These are phyloP conservation scores for Engystomops pustulosus DNA, from an alignment of 2,113 vertebrate species.

Conservation along the genomic window DNA sequence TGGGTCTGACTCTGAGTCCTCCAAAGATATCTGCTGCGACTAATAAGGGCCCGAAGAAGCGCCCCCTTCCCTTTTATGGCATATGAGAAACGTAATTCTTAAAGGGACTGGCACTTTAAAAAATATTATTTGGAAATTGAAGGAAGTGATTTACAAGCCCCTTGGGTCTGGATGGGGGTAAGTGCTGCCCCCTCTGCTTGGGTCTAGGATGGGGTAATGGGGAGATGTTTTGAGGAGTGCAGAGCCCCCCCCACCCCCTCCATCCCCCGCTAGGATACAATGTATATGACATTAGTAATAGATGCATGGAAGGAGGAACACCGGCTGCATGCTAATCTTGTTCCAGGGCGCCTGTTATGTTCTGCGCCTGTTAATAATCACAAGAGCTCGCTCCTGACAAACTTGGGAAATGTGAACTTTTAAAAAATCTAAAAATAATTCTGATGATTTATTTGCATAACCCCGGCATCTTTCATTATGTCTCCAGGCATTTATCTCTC, in stretches of 20 bases:
- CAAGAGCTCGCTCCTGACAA: not conserved
- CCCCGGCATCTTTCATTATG: slow-evolving; percentile 19
- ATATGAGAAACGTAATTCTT: too few relatives aligned
- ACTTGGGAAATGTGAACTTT: slow-evolving; percentile 37
- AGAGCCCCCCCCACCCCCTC: too few relatives aligned
- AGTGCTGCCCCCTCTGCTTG: too few relatives aligned
- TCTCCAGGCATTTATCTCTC: slow-evolving; percentile 33
- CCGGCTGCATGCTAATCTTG: not conserved
- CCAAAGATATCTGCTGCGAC: too few relatives aligned
- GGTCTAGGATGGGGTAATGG: too few relatives aligned
- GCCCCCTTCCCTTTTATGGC: too few relatives aligned
- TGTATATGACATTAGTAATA: slow-evolving; percentile 2
- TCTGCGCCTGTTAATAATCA: slow-evolving; percentile 19
- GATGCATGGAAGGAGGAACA: not conserved
- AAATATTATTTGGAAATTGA: too few relatives aligned
- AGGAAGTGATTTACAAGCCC: too few relatives aligned
- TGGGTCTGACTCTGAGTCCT: too few relatives aligned
- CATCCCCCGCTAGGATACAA: not conserved
- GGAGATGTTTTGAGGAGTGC: too few relatives aligned
- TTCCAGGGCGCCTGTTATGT: not conserved
- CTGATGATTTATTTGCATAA: slow-evolving; percentile 32
- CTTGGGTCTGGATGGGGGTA: rapidly evolving
- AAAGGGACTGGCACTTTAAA: too few relatives aligned
- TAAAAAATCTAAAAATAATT: slow-evolving; percentile 49
- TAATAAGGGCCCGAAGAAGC: too few relatives aligned